A percentile compares a stretch with the other conserved stretches of the same genome.
These are phyloP conservation scores for Heliconius hortense DNA, from an alignment of 2,888 invertebrate genomes.

Conservation along the genomic window DNA sequence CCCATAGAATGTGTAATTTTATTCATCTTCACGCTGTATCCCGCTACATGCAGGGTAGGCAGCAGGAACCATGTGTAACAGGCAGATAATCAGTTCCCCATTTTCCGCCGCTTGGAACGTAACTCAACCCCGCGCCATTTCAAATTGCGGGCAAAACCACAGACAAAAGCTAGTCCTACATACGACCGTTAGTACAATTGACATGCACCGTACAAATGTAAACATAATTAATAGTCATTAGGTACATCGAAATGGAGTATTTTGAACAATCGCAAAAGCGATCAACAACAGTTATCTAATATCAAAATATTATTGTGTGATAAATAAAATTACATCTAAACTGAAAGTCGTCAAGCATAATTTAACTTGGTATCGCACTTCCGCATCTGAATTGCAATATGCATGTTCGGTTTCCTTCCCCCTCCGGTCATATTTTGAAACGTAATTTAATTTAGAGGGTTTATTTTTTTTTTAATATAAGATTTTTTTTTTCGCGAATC, in stretches of 20 bases:
- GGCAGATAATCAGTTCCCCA: no score
- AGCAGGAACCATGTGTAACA: no score
- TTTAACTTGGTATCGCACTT: constrained; percentile 67
- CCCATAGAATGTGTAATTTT: no score
- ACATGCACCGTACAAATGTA: constrained; percentile 18
- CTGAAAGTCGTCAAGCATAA: constrained; percentile 61
- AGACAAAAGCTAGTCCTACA: neutral
- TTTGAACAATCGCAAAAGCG: constrained; percentile 37
- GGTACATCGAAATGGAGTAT: constrained; percentile 19
- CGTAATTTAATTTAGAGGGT: constrained; percentile 3
- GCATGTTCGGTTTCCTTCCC: constrained; percentile 70
- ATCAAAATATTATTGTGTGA: constrained; percentile 41
- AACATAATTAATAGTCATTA: constrained; percentile 35
- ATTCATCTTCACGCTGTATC: no score
- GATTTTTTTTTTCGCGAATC: no score
- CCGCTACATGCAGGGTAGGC: no score
- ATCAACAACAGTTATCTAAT: constrained; percentile 36
- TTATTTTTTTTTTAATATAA: neutral
- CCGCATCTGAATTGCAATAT: constrained; percentile 75
- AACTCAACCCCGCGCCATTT: neutral
- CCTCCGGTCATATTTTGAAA: constrained; percentile 39
- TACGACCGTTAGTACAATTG: constrained; percentile 1
- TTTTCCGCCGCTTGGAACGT: no score
- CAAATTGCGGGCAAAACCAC: no score
- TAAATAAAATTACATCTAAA: constrained; percentile 45